Base-by-base conservation (phyloP, 2,888 invertebrate genomes). In the Hypomecis atomaria region DNA sequence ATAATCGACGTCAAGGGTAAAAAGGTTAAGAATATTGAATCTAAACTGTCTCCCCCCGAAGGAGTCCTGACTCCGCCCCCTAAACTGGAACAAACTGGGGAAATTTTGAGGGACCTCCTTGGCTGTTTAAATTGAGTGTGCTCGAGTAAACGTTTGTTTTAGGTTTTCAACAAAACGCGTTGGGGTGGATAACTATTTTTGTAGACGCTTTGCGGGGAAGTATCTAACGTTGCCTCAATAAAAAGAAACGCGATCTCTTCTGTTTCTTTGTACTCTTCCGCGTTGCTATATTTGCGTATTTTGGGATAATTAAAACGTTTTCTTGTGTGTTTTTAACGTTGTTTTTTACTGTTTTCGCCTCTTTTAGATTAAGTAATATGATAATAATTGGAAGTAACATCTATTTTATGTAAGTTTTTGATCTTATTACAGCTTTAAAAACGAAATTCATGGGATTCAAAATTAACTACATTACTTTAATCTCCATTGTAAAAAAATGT, bases 21-120 rank as follows among this genome's bases (percentile, higher is more conserved):
- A 65, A 65, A 60, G 60, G 60, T 59, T 64, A 55, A 47, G 65
- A 60, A 60, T 65, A 65, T 64, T 64, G 64, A 64, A 65, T 65
- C 50, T 57, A 52, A 64, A 65, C 60, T 60, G 56, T 56, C 52
- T 47, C 50, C 64, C 59, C 37, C 43, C 11, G n/a, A 40, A 23
- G 34, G 6, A 10, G 4, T 48, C 43, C 53, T 56, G 11, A 44
- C 53, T 56, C 38, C 60, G 60, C 60, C 60, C 65, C 33, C 50
- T 56, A 62, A 57, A 49, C 59, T 56, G 43, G 56, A 58, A 57
- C 56, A 63, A 63, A 62, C 57, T 37, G 65, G 52, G 64, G 34
- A 60, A 65, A 57, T 57, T 65, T 65, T 59, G 64, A 60, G 57
- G 65, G 65, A 60, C 65, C 60, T 50, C 55, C 50, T 50, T 10